phyloP scores from a whole-genome alignment of 2,888 invertebrate genomes.

The Microctonus hyperodae region DNA sequence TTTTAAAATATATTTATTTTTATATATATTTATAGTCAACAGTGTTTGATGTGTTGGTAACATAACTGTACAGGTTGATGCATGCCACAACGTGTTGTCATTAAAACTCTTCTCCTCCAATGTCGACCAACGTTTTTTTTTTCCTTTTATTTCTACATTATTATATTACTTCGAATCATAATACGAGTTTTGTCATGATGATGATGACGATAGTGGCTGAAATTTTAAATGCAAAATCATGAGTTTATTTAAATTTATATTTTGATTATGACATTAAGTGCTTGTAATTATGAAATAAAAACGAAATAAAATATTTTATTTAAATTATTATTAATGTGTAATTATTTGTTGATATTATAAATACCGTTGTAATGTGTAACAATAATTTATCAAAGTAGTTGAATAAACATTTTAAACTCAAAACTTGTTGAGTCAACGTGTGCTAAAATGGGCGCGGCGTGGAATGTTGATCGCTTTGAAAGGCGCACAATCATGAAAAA shows the following conservation, averaged over 20 bases:
- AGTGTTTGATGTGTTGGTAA: conserved; percentile 36
- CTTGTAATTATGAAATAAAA: no score
- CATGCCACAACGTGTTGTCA: conserved; percentile 26
- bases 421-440: conserved; percentile 54
- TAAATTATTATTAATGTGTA: no score
- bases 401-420: conserved; percentile 44
- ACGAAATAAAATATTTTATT: no score
- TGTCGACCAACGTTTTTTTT: conserved; percentile 35
- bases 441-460: conserved; percentile 58
- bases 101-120: conserved; percentile 13
- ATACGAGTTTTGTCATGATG: conserved; percentile 2
- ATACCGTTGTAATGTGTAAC: neutral
- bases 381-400: neutral
- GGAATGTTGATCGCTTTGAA: conserved; percentile 58
- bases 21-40: neutral
- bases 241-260: neutral
- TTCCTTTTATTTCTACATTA: neutral
- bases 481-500: conserved; percentile 37
- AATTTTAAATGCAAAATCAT: neutral
- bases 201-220: no score
- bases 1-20: conserved; percentile 25
- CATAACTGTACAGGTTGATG: conserved; percentile 45
- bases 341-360: neutral
- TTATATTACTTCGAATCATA: neutral
- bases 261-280: neutral